Base-by-base conservation (phyloP, 2,797 vertebrate species). In the Synaphobranchus kaupii region DNA sequence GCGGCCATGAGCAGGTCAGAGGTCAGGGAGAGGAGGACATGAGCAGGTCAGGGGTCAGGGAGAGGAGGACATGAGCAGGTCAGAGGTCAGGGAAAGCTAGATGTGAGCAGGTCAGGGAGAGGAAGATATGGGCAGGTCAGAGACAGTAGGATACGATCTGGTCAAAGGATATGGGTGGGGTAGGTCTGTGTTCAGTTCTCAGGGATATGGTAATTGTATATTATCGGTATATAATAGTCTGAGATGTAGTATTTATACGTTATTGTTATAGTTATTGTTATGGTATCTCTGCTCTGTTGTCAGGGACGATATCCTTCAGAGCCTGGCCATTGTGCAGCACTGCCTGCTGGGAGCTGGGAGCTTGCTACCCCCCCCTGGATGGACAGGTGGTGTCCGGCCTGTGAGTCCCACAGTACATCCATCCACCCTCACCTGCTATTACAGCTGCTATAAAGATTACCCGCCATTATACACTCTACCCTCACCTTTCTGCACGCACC, bases 271-370 rank as follows among this genome's bases (percentile, higher is more conserved):
- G 92, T 2, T 89, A 48, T 25, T 47, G 76, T 47, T 47, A 20
- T 4, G 92, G 2, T 89, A 2, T 86, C 2, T 66, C 0, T 80
- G 47, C 81, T 15, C 60, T 68, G 34, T 91, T 93, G 90, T 78
- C 93, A 99, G 98, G 95, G 98, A 99, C 94, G 98, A 99, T 88
- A 96, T 99, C 91, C 96, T 99, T 0, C 98, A 99, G 93, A 97
- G 97, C 93, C 96, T 99, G 91, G 96, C 97, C 84, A 97, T 99
- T 44, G 94, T 99, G 85, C 98, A 99, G 91, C 98, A 98, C 94
- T 99, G 98, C 93, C 95, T 99, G 88, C 96, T 99, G 87, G 98
- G 98, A 92, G 98, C 98, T 56, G 98, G 98, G 76, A 96, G 97
- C 90, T 90, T 99, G 92, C 95, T 99, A 91, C 97, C 98, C 87